phyloP scores from a whole-genome alignment of 2,797 vertebrate species.

The Channallabes apus region DNA sequence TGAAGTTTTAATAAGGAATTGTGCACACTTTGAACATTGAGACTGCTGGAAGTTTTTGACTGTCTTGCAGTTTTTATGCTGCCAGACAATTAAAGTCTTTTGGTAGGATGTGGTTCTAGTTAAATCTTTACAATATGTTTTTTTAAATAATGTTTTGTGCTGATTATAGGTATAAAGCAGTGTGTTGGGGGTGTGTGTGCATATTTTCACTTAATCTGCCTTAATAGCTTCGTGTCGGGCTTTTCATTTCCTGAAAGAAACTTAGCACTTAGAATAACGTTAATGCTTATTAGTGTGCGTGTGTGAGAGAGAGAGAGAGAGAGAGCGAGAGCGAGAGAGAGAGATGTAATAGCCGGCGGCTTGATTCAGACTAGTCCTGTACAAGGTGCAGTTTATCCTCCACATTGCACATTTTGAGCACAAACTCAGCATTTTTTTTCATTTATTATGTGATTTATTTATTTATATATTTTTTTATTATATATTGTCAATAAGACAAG shows the following conservation, averaged over 20 bases:
- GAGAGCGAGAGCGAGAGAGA: constrained; percentile 89
- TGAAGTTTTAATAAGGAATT: background rate
- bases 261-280: constrained; percentile 92
- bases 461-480: background rate
- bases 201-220: constrained; percentile 65
- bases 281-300: constrained; percentile 97
- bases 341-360: constrained; percentile 92
- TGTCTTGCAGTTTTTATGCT: background rate
- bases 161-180: background rate
- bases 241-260: constrained; percentile 82
- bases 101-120: background rate
- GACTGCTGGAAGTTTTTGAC: too few species aligned
- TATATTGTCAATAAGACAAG: background rate
- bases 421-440: constrained; percentile 91
- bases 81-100: background rate
- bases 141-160: background rate
- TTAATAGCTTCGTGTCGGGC: constrained; percentile 72
- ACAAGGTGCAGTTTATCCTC: constrained; percentile 94
- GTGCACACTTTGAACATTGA: background rate
- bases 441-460: constrained; percentile 27
- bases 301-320: constrained; percentile 82
- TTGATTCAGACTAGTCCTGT: constrained; percentile 66
- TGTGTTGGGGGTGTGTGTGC: constrained; percentile 28
- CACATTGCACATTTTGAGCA: constrained; percentile 87
- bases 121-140: background rate